Evolutionary conservation across 1,140 invertebrate genomes (phyloP), one percentile per base, ranked within the genome.

Genomic region (Paramacrobiotus metropolitanus): DNA sequence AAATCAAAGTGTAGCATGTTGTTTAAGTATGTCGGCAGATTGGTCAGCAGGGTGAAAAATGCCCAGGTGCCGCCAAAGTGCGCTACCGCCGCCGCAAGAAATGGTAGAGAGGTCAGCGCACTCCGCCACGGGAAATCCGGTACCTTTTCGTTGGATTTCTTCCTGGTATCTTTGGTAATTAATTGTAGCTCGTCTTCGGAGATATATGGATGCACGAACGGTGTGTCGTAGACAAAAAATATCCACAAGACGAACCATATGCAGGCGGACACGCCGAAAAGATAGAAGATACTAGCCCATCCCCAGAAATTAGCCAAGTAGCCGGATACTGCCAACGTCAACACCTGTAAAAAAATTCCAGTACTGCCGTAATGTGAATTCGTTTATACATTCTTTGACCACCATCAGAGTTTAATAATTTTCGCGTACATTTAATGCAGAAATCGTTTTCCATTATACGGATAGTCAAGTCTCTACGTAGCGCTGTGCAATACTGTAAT

Each of bases 61-160:
- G 88, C 89, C 89, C 89, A 94, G 73, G 92, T 93, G 72, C 92
- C 88, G 62, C 85, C 83, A 73, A 92, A 92, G 71, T 94, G 88
- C 2, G 87, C 86, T 21, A 81, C 78, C 21, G 87, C 81, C 59
- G 91, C 87, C 0, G 89, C 87, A 85, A 87, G 92, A 1, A 93
- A 86, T 0, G 89, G 81, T 44, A 78, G 74, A 0, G 88, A 92
- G 1, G 78, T 82, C 21, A 92, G 71, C 66, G 93, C 86, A 2
- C 77, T 73, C 55, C 77, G 78, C 87, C 87, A 91, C 0, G 90
- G 89, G 0, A 70, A 66, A 48, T 64, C 65, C 28, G 55, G 60
- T 21, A 1, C 21, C 34, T 29, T 20, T 18, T n/a, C 60, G 4
- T 30, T 2, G 9, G 21, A 48, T 29, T 63, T 62, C 0, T 82